Evolutionary conservation across 2,888 invertebrate species (phyloP).

Genomic region (Melikaiella ostensackeni): DNA sequence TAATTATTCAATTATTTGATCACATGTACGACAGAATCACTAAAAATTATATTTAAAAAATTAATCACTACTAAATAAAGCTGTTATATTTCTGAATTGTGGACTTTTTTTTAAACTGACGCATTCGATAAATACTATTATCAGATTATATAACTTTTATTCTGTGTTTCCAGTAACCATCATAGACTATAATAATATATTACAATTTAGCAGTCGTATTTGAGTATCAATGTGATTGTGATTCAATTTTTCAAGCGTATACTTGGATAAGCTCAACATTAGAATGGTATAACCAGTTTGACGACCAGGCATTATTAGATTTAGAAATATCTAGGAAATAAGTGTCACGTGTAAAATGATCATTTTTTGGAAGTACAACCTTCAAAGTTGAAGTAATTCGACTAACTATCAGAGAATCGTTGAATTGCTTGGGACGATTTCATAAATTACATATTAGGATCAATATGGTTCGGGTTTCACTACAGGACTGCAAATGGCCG

Average conservation of each 20-base stretch:
- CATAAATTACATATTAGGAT: not conserved
- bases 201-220: not conserved
- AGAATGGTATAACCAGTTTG: not conserved
- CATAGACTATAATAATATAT: not conserved
- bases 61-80: not conserved
- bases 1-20: not conserved
- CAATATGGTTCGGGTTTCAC: not conserved
- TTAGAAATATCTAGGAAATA: not conserved
- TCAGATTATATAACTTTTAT: not conserved
- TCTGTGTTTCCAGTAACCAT: not conserved
- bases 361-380: not conserved
- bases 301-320: not conserved
- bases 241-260: not conserved
- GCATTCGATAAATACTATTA: not conserved
- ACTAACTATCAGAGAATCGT: not conserved
- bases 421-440: not conserved
- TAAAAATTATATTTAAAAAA: not conserved
- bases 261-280: not conserved
- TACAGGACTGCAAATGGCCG: not conserved
- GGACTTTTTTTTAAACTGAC: not conserved
- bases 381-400: not conserved
- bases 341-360: not conserved
- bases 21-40: not conserved
- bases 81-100: too few species aligned
- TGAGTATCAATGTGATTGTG: not conserved